Percentiles rank a stretch among this genome's conserved stretches.
phyloP scores from a whole-genome alignment of 2,888 invertebrate genomes.

The Epistrophe grossulariae region DNA sequence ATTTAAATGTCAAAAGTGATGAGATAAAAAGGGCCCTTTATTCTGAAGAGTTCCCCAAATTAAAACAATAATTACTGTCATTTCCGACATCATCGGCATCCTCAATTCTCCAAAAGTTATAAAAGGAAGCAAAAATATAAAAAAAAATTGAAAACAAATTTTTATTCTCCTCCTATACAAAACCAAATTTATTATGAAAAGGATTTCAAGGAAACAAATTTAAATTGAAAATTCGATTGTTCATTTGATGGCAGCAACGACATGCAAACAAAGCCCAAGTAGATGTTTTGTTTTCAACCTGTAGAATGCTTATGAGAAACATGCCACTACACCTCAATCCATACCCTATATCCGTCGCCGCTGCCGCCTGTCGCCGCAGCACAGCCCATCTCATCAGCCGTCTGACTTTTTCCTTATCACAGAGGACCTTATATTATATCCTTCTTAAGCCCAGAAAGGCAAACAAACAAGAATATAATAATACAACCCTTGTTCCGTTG shows the following conservation, averaged over 20 bases:
- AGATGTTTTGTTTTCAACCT: conserved; percentile 70
- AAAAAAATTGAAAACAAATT: neutral
- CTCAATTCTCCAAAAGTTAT: neutral
- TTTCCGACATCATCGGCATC: conserved; percentile 14
- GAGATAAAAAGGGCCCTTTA: neutral
- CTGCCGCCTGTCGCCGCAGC: too few relatives aligned
- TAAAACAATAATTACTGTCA: conserved; percentile 20
- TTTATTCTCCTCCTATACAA: neutral
- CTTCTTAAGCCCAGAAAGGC: conserved; percentile 47
- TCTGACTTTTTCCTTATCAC: conserved; percentile 6
- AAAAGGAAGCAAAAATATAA: neutral
- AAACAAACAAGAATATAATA: conserved; percentile 55
- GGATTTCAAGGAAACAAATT: conserved; percentile 58
- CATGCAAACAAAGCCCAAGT: conserved; percentile 51
- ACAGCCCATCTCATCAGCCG: conserved; percentile 18
- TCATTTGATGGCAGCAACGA: conserved; percentile 24
- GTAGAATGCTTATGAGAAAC: conserved; percentile 71
- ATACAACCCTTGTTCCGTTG: conserved; percentile 26
- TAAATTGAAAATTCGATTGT: conserved; percentile 57
- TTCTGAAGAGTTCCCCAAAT: neutral
- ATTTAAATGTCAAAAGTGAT: conserved; percentile 2
- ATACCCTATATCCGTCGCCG: neutral
- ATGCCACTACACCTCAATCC: conserved; percentile 38
- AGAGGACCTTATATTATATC: conserved; percentile 40
- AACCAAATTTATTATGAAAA: conserved; percentile 23